Base-by-base conservation (phyloP, 2,888 invertebrate genomes). In the Drosophila monieri region DNA sequence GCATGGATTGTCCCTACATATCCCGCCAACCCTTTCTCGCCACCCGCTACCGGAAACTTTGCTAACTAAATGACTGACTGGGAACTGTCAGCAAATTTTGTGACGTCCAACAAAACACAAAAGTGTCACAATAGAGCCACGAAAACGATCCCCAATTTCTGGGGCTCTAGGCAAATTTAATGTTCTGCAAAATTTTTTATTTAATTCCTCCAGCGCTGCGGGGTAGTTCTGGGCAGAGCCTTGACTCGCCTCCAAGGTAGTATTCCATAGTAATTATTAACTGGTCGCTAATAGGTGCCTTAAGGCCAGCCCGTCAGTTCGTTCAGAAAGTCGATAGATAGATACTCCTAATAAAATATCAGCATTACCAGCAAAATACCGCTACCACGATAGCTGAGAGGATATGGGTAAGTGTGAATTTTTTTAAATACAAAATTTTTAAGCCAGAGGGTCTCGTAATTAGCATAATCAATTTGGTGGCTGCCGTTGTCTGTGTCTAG, bases 391-490 rank as follows among this genome's bases (percentile, higher is more conserved):
- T 3, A 23, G 21, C 4, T 23, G 21, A 23, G 4, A 23, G 21
- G 21, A 23, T 23, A 23, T 23, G 21, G 21, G 21, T 23, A 3
- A 23, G 21, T 23, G 21, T 23, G 21, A 3, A 23, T 23, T 23
- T 23, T 23, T 23, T 3, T 3, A 4, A 23, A 23, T 4, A 23
- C 4, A 3, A 23, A 3, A 23, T 3, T 27, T 9, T 27, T 9
- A 9, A 27, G 9, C 27, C 27, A n/a, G 41, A n/a, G 1, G 9
- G 18, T 49, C 2, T 30, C 41, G 54, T 68, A 86, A 85, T 85
- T 85, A 85, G 78, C 84, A 84, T 85, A 85, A 85, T 85, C 86
- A 85, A 85, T 85, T 85, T 85, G 79, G 58, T 69, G 49, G 58
- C 67, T 69, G 69, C 69, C 76, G 73, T 74, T 78, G 69, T 70